phyloP scores from a whole-genome alignment of 2,888 invertebrate genomes.

The Anoncus sp. region DNA sequence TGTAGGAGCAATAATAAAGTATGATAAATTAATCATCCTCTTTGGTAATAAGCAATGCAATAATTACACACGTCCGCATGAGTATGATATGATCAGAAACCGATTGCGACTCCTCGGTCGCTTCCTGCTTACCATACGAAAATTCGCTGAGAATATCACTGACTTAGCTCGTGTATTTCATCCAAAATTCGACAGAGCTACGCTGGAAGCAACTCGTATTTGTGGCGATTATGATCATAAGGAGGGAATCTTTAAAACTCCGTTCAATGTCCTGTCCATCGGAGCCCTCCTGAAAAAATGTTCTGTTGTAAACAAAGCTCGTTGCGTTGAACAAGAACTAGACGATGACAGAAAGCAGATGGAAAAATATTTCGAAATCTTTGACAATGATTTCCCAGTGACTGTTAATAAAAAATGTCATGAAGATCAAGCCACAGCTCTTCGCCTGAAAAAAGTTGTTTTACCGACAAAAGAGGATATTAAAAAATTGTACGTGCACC shows the following conservation, averaged over 20 bases:
- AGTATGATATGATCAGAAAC: constrained; percentile 57
- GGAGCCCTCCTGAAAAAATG: constrained; percentile 55
- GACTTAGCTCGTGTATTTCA: constrained; percentile 52
- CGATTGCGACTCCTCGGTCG: constrained; percentile 56
- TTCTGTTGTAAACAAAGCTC: constrained; percentile 12
- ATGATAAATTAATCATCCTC: constrained; percentile 62
- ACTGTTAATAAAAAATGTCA: constrained; percentile 30
- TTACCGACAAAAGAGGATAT: constrained; percentile 10
- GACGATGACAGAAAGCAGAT: constrained; percentile 10
- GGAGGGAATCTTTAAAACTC: constrained; percentile 27
- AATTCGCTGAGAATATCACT: constrained; percentile 21
- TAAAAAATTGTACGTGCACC: background rate
- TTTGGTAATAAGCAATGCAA: constrained; percentile 62
- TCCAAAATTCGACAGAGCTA: constrained; percentile 50
- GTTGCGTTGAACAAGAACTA: constrained; percentile 30
- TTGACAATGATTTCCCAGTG: constrained; percentile 3
- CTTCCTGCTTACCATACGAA: constrained; percentile 42
- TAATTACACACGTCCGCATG: constrained; percentile 55
- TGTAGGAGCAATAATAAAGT: constrained; percentile 55
- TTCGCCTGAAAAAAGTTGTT: background rate
- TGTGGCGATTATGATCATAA: constrained; percentile 40
- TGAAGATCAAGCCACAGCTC: constrained; percentile 12
- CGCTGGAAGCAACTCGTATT: constrained; percentile 38
- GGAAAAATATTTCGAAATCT: constrained; percentile 28
- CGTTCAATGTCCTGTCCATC: constrained; percentile 37